A percentile compares a stretch with the other conserved stretches of the same genome.
Conservation (phyloP, 92 coral and sea anemone species). For the Palythoa grandis region DNA sequence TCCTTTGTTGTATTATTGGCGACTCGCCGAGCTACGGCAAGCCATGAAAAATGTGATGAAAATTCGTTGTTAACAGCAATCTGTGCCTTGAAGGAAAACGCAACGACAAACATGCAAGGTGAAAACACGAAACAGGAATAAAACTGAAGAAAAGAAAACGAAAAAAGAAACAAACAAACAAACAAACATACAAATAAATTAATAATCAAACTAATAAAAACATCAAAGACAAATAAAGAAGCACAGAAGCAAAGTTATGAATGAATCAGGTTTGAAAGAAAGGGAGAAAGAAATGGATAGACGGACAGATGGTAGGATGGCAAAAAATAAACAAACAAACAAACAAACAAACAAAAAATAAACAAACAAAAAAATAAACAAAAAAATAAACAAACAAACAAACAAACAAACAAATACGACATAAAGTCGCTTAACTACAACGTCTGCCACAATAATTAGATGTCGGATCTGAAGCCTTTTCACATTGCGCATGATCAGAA, state of each 20-base stretch:
- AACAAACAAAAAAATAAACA: not conserved
- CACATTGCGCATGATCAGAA: not conserved
- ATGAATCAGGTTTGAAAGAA: not conserved
- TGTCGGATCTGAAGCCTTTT: not conserved
- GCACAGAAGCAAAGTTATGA: not conserved
- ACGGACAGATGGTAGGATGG: too few species aligned
- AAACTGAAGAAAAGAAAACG: not conserved
- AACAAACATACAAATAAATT: not conserved
- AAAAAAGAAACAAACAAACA: not conserved
- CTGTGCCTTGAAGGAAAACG: not conserved
- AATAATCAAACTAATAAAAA: not conserved
- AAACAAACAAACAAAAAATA: not conserved
- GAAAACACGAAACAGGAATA: not conserved
- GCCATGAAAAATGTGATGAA: not conserved
- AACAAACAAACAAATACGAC: not conserved
- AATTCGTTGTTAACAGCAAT: not conserved
- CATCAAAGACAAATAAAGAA: not conserved
- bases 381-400: not conserved
- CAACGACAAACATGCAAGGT: not conserved
- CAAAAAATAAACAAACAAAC: not conserved
- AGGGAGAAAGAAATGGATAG: not conserved
- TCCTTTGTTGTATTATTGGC: constrained; percentile 5
- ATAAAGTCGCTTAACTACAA: not conserved
- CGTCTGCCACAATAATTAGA: constrained; percentile 33
- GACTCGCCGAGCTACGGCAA: constrained; percentile 20